Evolutionary conservation across 2,797 vertebrate species (phyloP), one percentile per base, ranked within the genome.

Genomic region (Telmatherina bonti): DNA sequence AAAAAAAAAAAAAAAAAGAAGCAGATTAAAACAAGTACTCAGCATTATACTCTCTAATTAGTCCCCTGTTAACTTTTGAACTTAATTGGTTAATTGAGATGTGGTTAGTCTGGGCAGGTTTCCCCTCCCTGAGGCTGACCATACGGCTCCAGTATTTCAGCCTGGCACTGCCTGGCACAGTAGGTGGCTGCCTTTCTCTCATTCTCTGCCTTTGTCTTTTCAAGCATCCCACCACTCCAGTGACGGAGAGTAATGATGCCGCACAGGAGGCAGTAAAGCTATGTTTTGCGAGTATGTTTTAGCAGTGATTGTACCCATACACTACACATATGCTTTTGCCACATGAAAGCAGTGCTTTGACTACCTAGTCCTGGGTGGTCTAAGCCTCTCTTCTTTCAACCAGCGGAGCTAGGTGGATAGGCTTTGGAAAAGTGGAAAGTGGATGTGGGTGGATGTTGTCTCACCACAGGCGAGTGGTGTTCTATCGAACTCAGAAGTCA

Each of bases 341-440:
- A 94, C 94, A 94, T 95, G 90, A 94, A 94, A 94, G 89, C 36
- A 29, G 64, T 54, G 67, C 78, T 85, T 80, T 80, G 84, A 78
- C 83, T 86, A 89, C 76, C 74, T 67, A 55, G 79, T 89, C 77
- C 89, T 93, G 93, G 94, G 94, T 95, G 94, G 94, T 92, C 93
- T 63, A 57, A 81, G 76, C 68, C 76, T 83, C 83, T 84, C 68
- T 74, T 86, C 80, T 84, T 82, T 81, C 76, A 73, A 81, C 69
- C 82, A 67, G 79, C 64, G 15, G 74, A 27, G 68, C 64, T 65
- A 58, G 74, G 79, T 84, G 85, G 87, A 82, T 82, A 54, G 77
- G 79, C 74, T 85, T 79, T 51, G 63, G 78, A 76, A 81, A 78
- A 83, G 78, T 74, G 73, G 77, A 78, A 85, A 38, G 78, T 78